Base-by-base conservation (phyloP, 2,888 invertebrate genomes). In the Vandiemenella viatica region DNA sequence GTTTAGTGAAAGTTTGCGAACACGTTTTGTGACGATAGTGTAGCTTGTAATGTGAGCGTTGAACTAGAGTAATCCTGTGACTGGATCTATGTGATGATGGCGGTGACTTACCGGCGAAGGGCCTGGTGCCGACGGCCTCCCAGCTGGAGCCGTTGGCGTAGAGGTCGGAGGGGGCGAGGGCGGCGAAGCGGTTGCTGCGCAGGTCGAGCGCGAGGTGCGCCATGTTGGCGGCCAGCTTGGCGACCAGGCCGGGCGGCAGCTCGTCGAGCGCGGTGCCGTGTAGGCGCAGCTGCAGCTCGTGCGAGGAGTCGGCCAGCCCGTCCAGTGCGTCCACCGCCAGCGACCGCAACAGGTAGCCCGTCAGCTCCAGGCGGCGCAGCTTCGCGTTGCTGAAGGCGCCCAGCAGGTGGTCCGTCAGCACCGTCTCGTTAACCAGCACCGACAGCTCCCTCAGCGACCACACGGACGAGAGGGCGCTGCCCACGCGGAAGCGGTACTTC, bases 401-500 rank as follows among this genome's bases (percentile, higher is more conserved):
- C 19, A 60, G 58, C 22, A 67, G 58, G 55, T 67, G 66, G 50
- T 67, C 65, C 5, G 63, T 62, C 32, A 67, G 57, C 15, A 55
- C 59, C 5, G 61, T 53, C 53, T 65, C 65, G 46, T 59, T 57
- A 3, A 66, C 4, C 13, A n/a, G 19, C 19, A 42, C 42, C 13
- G 19, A 42, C 13, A 48, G 37, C 13, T 26, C 17, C n/a, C 46
- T 38, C 40, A 50, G 44, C n/a, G 49, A 46, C 18, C 47, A 43
- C 44, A 52, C 40, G 40, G 46, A 37, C 13, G 43, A 43, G 5
- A 50, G 51, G 60, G 62, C 50, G 57, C 55, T 15, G 61, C 63
- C 55, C 59, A 62, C 32, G 10, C 50, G 43, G 62, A 62, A 62
- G 48, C 59, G 56, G 55, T 63, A 66, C 54, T 65, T 80, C 59